Evolutionary conservation across 2,113 vertebrate species (phyloP).

Genomic region (Platycercus adscitus): DNA sequence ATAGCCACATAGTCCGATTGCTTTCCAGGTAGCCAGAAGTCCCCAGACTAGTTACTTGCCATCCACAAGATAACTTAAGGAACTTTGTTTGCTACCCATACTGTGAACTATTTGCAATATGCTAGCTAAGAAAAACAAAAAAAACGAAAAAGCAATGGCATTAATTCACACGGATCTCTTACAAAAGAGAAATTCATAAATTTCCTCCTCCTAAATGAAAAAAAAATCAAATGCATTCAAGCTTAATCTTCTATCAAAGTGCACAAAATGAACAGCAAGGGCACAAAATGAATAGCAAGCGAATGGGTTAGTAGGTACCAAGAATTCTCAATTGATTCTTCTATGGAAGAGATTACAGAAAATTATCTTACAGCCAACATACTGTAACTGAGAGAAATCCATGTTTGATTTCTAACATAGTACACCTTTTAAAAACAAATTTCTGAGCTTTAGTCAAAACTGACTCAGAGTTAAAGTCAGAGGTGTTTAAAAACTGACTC

Average conservation of each 20-base stretch:
- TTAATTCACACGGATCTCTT: background rate
- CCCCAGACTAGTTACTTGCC: background rate
- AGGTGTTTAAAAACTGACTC: background rate
- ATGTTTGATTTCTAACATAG: background rate
- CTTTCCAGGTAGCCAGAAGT: background rate
- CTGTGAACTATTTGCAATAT: background rate
- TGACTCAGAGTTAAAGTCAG: background rate
- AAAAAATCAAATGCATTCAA: background rate
- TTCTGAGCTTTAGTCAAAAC: conserved; percentile 38
- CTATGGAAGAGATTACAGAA: background rate
- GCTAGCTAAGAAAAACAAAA: background rate
- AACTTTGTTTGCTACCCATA: background rate
- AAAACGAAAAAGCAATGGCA: background rate
- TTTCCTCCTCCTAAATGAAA: background rate
- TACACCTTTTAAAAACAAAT: conserved; percentile 42
- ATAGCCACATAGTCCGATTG: background rate
- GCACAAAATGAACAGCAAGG: background rate
- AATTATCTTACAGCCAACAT: background rate
- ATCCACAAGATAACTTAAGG: background rate
- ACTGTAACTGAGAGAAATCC: conserved; percentile 29
- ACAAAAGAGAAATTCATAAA: background rate
- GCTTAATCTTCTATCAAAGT: background rate
- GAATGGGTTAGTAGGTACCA: background rate
- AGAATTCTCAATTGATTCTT: conserved; percentile 13
- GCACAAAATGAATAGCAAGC: background rate